A percentile compares a stretch with the other conserved stretches of the same genome.
Evolutionary conservation across 2,888 invertebrate genomes (phyloP).

Genomic region (Sepioteuthis lessoniana): DNA sequence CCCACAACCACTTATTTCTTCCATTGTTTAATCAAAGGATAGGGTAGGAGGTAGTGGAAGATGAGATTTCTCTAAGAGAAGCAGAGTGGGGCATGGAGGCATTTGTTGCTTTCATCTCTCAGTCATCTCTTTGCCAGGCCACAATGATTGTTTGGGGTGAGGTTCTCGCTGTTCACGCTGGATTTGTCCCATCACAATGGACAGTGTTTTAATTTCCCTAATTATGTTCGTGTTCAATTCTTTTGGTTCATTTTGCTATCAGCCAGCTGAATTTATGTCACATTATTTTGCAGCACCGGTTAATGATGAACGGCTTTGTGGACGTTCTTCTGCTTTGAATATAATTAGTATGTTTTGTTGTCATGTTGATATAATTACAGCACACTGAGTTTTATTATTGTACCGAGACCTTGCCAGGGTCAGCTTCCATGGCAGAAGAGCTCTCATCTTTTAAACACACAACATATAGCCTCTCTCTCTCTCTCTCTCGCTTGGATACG

Average conservation of each 20-base stretch:
- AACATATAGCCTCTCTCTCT: not conserved
- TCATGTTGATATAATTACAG: constrained; percentile 33
- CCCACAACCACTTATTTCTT: not conserved
- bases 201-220: constrained; percentile 41
- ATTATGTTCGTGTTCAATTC: constrained; percentile 17
- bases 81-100: not conserved
- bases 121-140: not conserved
- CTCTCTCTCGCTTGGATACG: not conserved
- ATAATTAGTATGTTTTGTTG: constrained; percentile 33
- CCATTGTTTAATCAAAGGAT: not conserved
- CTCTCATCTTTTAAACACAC: not conserved
- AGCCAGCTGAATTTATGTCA: constrained; percentile 36
- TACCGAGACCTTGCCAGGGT: constrained; percentile 33
- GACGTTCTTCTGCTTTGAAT: not conserved
- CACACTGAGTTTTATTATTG: constrained; percentile 20
- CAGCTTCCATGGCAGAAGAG: not conserved
- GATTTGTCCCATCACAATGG: not conserved
- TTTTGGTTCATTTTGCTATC: constrained; percentile 44
- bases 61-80: not conserved
- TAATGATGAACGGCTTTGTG: constrained; percentile 40
- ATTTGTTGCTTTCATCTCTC: constrained; percentile 33
- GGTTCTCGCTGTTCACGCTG: constrained; percentile 36
- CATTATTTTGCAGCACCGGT: constrained; percentile 38
- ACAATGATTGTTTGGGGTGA: not conserved
- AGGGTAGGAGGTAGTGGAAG: not conserved